Evolutionary conservation across 1,140 invertebrate genomes (phyloP).

Genomic region (Zeugodacus cucurbitae): DNA sequence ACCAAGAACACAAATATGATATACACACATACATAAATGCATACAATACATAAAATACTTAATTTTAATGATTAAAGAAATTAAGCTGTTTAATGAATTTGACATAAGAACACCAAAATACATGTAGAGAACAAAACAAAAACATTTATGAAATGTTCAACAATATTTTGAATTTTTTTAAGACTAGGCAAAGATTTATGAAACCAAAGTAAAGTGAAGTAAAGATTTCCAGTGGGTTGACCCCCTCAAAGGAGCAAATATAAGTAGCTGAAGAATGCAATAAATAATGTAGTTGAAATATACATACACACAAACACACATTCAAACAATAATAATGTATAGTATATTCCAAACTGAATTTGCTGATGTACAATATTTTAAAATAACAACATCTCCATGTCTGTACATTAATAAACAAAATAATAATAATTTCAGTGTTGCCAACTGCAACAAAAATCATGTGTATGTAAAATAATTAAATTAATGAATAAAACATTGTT

Average conservation of each 20-base stretch:
- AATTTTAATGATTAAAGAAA: background rate
- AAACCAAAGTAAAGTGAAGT: background rate
- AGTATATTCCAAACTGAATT: background rate
- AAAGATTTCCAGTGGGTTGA: background rate
- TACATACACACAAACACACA: background rate
- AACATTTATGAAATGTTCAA: background rate
- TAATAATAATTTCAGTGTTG: background rate
- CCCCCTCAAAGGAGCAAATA: background rate
- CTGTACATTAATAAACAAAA: background rate
- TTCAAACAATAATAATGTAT: background rate
- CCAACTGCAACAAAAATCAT: background rate
- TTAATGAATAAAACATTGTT: background rate
- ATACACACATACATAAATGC: background rate
- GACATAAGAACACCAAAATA: background rate
- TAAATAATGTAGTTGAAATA: background rate
- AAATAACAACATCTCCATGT: background rate
- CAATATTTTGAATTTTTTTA: background rate
- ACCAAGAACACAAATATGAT: constrained; percentile 9
- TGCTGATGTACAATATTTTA: background rate
- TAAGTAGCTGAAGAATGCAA: background rate
- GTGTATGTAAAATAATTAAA: background rate
- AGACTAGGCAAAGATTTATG: background rate
- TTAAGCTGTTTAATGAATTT: background rate
- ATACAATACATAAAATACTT: background rate
- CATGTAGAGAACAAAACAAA: background rate